phyloP scores from a whole-genome alignment of 2,888 invertebrate species.

The Tromatobia lineatoria region DNA sequence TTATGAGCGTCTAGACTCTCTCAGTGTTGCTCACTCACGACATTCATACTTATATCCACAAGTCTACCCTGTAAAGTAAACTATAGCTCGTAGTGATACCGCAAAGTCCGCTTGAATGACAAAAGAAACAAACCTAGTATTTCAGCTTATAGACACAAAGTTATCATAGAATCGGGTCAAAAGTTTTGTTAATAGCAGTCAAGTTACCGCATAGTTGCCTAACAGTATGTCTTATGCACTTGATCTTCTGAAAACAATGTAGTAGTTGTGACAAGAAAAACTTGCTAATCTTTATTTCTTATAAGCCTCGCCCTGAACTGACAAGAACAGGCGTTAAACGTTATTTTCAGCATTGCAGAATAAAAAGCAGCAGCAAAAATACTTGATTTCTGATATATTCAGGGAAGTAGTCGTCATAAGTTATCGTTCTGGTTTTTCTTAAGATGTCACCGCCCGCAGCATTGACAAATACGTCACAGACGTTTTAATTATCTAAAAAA shows the following conservation, averaged over 20 bases:
- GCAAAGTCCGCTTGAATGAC: not conserved
- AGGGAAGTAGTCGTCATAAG: not conserved
- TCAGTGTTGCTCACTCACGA: not conserved
- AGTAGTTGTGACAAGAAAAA: not conserved
- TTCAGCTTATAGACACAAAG: not conserved
- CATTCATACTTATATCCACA: not conserved
- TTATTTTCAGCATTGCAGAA: not conserved
- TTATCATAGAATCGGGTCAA: not conserved
- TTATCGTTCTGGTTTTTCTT: not conserved
- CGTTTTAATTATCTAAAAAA: constrained; percentile 71
- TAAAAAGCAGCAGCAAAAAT: constrained; percentile 5
- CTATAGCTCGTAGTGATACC: not conserved
- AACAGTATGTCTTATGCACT: not conserved
- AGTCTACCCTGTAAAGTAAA: not conserved
- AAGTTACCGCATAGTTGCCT: not conserved
- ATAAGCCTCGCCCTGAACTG: not conserved
- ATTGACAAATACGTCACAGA: constrained; percentile 73
- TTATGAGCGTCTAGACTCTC: no score
- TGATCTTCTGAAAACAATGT: not conserved
- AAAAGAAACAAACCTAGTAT: not conserved
- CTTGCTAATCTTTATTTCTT: constrained; percentile 14
- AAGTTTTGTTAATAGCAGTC: not conserved
- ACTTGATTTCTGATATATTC: constrained; percentile 11
- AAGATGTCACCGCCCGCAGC: constrained; percentile 63
- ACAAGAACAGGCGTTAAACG: not conserved